Evolutionary conservation across 2,113 vertebrate genomes (phyloP), one percentile per base, ranked within the genome.

Genomic region (Pycnonotus jocosus): DNA sequence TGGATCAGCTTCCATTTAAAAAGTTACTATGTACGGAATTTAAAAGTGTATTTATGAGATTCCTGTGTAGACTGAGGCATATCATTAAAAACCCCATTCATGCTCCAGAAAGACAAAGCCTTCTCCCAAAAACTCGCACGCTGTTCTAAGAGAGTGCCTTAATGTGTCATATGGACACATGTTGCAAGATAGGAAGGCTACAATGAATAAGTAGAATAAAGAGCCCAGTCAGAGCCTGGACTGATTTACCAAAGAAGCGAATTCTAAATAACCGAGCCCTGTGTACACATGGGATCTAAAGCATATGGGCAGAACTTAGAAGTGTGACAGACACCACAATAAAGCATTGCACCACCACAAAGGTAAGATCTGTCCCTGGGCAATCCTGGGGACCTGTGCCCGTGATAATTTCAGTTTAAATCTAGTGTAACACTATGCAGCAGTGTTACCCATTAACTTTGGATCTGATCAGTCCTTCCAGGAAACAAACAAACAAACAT

Each of bases 191-290:
- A 81, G 18, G 28, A 51, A 42, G 31, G 28, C 31, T 42, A 15
- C 78, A 50, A 2, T 2, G 50, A 27, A 4, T 10, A 57, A 86
- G 17, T 7, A 58, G 25, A 74, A 74, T 18, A 20, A 62, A 74
- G 4, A 58, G 25, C 7, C 5, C 44, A 4, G 8, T 27, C 69
- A 27, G 22, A 65, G 15, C 9, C 35, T 11, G 8, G 15, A 23
- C 1, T 19, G 35, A 66, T 25, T 31, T 10, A 37, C 27, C 18
- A 35, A 11, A 8, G 12, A 31, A 19, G 12, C 0, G 0, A 65
- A n/a, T 31, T 51, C 30, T 21, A 30, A 64, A 64, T 27, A 53
- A 31, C 8, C 3, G 15, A 37, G 51, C 13, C 17, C 20, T 20
- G 9, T 4, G 24, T 6, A 12, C 5, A 28, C 8, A 22, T 0